Evolutionary conservation across 2,113 vertebrate genomes (phyloP).

Genomic region (Corythornis vintsioides): DNA sequence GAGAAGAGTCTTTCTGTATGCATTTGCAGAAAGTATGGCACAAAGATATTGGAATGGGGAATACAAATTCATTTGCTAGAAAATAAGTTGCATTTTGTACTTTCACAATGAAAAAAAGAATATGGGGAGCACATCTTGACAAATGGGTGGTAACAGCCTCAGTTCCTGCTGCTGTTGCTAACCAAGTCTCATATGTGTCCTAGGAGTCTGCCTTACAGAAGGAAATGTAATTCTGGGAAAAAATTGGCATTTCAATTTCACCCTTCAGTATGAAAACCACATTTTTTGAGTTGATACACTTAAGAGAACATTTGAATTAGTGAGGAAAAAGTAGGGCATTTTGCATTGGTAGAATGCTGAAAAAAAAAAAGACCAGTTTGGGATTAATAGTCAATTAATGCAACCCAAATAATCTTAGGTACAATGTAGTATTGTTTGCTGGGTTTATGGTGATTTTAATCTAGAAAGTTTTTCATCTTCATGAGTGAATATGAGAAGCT

Average conservation of each 20-base stretch:
- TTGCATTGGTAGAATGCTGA: background rate
- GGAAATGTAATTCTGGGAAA: background rate
- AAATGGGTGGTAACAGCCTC: background rate
- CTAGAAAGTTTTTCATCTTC: background rate
- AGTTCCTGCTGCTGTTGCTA: rapidly evolving
- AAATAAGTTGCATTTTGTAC: background rate
- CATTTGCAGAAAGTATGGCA: background rate
- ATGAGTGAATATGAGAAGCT: background rate
- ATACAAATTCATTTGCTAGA: background rate
- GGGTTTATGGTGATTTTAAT: background rate
- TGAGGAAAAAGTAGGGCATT: background rate
- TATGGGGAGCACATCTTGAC: background rate
- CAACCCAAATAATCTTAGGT: background rate
- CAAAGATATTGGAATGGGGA: background rate
- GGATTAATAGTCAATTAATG: background rate
- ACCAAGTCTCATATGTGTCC: background rate
- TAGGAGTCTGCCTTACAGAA: background rate
- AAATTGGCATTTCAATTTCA: background rate
- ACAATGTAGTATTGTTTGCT: background rate
- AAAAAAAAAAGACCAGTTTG: background rate
- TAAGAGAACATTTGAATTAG: background rate
- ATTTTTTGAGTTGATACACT: background rate
- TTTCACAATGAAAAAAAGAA: background rate
- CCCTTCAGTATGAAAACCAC: background rate
- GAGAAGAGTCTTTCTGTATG: background rate